Evolutionary conservation across 2,113 vertebrate species (phyloP), one percentile per base, ranked within the genome.

Genomic region (Corythornis vintsioides): DNA sequence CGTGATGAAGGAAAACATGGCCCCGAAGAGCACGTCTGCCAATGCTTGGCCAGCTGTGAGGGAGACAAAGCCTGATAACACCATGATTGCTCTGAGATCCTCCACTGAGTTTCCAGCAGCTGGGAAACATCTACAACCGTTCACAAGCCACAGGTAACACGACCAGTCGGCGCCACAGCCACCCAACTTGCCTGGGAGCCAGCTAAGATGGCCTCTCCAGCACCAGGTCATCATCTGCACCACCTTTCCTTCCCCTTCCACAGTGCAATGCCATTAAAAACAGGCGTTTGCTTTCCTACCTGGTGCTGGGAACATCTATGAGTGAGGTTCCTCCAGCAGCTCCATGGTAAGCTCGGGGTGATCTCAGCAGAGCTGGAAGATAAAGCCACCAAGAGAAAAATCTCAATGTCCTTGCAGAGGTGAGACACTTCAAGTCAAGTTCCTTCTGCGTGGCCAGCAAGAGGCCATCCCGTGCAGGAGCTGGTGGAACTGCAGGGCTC

Each of bases 351-450:
- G 66, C 69, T 89, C 12, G 3, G 48, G 22, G 74, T 4, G 33
- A 50, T 45, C 85, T 95, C 93, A 83, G 88, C 65, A 76, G 65
- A 83, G 82, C 94, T 94, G 93, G 89, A 97, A 96, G 60, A 60
- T 40, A 93, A 94, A 96, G 83, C 82, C 48, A 42, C 75, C 22
- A 1, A 61, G 77, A 91, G 79, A 83, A 86, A 75, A 87, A 50
- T 48, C 70, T 96, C 74, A 83, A 81, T 61, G 79, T 93, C 59
- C 86, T 59, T 21, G 59, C 67, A 65, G 61, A 56, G 72, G 73
- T 85, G 84, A 31, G 19, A 61, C 2, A 1, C 21, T 20, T 94
- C 89, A 95, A 70, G 71, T 74, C 38, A 72, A 59, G 81, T 9
- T 85, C 63, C 82, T 83, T 67, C 59, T 18, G n/a, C 0, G 2